These are phyloP conservation scores for Acronicta leporina DNA, from an alignment of 2,888 invertebrate species.

Conservation along the genomic window DNA sequence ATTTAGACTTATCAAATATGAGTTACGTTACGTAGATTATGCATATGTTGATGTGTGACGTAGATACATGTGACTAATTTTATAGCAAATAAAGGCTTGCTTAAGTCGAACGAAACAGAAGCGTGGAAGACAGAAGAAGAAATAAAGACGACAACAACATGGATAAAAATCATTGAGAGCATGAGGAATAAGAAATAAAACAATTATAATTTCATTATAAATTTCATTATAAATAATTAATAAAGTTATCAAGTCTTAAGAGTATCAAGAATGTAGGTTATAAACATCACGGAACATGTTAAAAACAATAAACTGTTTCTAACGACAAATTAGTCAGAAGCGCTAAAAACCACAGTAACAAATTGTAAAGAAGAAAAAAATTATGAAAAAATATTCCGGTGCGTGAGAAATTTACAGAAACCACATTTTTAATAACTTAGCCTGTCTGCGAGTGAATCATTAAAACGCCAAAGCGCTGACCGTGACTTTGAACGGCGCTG, in stretches of 20 bases:
- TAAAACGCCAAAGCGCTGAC: constrained; percentile 15
- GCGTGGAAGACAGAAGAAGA: background rate
- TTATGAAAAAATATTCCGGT: background rate
- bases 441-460: constrained; percentile 34
- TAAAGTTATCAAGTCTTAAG: too few species aligned
- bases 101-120: constrained; percentile 4
- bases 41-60: constrained; percentile 40
- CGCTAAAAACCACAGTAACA: constrained; percentile 15
- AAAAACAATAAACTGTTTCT: background rate
- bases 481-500: constrained; percentile 46
- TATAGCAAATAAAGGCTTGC: constrained; percentile 6
- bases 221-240: background rate
- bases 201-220: background rate
- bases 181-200: background rate
- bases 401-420: constrained; percentile 12
- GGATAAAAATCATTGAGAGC: background rate
- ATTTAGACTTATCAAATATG: constrained; percentile 43
- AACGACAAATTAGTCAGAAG: constrained; percentile 21
- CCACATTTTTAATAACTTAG: constrained; percentile 22
- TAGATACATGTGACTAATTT: constrained; percentile 47
- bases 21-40: constrained; percentile 35
- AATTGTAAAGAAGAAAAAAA: background rate
- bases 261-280: too few species aligned
- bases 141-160: background rate
- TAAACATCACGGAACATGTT: too few species aligned